A percentile compares a stretch with the other conserved stretches of the same genome.
phyloP scores from a whole-genome alignment of 2,797 vertebrate genomes.

The Centropyge bicolor region DNA sequence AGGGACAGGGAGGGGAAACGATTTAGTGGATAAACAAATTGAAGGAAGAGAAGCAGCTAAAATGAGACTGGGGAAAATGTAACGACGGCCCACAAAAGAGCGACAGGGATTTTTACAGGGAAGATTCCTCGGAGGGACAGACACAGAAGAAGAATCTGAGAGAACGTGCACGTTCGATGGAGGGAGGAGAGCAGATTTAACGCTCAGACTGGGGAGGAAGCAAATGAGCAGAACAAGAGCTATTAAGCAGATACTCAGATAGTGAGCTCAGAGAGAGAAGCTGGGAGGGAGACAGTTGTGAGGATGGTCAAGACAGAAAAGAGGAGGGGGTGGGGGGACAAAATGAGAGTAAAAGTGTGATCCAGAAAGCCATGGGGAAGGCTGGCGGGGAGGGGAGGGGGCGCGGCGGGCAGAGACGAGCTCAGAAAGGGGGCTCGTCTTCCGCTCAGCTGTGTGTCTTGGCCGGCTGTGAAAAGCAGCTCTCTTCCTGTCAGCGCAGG shows the following conservation, averaged over 20 bases:
- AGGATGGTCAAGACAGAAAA: slow-evolving; percentile 52
- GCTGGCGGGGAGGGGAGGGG: slow-evolving; percentile 8
- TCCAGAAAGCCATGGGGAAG: slow-evolving; percentile 41
- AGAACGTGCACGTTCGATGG: slow-evolving; percentile 13
- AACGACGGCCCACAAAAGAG: slow-evolving; percentile 27
- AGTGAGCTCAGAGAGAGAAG: slow-evolving; percentile 34
- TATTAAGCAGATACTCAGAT: slow-evolving; percentile 45
- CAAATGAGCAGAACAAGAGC: slow-evolving; percentile 36
- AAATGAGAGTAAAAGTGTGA: slow-evolving; percentile 38
- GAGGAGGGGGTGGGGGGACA: no score
- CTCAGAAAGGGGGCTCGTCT: slow-evolving; percentile 73
- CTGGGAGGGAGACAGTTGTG: slow-evolving; percentile 37
- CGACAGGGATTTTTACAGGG: slow-evolving; percentile 19
- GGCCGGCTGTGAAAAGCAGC: slow-evolving; percentile 82
- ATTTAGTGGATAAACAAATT: slow-evolving; percentile 23
- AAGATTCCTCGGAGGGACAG: slow-evolving; percentile 34
- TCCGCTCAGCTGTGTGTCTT: slow-evolving; percentile 84
- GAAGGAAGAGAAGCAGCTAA: slow-evolving; percentile 18
- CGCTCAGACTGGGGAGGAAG: slow-evolving; percentile 21
- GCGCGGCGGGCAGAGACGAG: slow-evolving; percentile 37
- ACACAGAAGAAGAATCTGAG: slow-evolving; percentile 9
- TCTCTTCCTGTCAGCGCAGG: slow-evolving; percentile 82
- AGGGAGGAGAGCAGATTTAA: slow-evolving; percentile 33
- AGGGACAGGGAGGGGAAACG: not conserved
- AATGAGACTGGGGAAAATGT: slow-evolving; percentile 39